These are phyloP conservation scores for Trypoxylus dichotomus DNA, from an alignment of 1,140 invertebrate species.

Conservation along the genomic window DNA sequence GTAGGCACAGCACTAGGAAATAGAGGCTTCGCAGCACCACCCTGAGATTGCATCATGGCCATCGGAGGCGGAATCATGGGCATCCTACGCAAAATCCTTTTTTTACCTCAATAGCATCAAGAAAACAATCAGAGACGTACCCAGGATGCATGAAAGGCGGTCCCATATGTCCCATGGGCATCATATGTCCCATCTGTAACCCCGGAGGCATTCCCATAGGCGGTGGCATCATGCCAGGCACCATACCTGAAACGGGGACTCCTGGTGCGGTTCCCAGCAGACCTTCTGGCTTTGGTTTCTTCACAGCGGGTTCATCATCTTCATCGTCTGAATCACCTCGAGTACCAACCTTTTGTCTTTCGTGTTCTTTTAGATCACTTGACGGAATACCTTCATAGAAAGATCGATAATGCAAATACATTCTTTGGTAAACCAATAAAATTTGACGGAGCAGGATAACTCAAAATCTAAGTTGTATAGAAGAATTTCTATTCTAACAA, in stretches of 20 bases:
- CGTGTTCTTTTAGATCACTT: slow-evolving; percentile 92
- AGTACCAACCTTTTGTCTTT: slow-evolving; percentile 75
- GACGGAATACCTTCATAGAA: slow-evolving; percentile 74
- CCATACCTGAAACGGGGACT: slow-evolving; percentile 57
- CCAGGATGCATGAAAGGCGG: slow-evolving; percentile 71
- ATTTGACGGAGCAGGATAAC: background rate
- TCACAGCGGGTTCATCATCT: slow-evolving; percentile 76
- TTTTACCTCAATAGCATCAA: slow-evolving; percentile 32
- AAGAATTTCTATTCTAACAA: no score
- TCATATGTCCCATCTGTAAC: slow-evolving; percentile 67
- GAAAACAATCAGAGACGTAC: slow-evolving; percentile 53
- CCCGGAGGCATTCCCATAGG: slow-evolving; percentile 58
- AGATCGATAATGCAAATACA: background rate
- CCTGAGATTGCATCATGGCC: slow-evolving; percentile 63
- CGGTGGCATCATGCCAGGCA: slow-evolving; percentile 64
- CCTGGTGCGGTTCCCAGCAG: slow-evolving; percentile 59
- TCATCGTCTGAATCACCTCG: slow-evolving; percentile 64
- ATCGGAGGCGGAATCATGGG: slow-evolving; percentile 62
- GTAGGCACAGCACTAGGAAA: slow-evolving; percentile 74
- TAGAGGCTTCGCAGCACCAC: slow-evolving; percentile 65
- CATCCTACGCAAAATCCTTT: slow-evolving; percentile 53
- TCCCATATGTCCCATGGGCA: slow-evolving; percentile 67
- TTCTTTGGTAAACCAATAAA: no score
- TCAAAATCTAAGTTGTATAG: no score
- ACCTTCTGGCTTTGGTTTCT: slow-evolving; percentile 69